Evolutionary conservation across 2,797 vertebrate species (phyloP).

Genomic region (Mus minutoides): DNA sequence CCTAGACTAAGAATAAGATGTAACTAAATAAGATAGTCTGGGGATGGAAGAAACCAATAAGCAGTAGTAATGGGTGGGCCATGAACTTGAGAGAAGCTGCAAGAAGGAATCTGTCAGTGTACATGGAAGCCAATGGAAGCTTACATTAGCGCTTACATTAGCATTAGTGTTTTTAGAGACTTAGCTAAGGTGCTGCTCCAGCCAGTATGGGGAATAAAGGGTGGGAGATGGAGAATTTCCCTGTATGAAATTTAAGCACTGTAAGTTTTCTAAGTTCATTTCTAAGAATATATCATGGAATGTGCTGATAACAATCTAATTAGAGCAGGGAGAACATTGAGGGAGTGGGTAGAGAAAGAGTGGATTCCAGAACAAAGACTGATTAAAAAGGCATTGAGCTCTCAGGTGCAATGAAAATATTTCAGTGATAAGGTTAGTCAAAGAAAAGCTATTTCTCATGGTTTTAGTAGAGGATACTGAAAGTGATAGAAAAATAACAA

Average conservation of each 20-base stretch:
- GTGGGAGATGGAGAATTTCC: not conserved
- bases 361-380: not conserved
- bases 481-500: not conserved
- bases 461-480: not conserved
- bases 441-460: not conserved
- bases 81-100: not conserved
- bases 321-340: not conserved
- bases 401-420: not conserved
- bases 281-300: not conserved
- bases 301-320: not conserved
- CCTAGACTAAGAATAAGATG: not conserved
- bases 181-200: not conserved
- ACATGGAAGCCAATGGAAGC: not conserved
- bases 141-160: too few relatives aligned
- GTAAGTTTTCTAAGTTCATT: not conserved
- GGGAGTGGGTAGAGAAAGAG: too few relatives aligned
- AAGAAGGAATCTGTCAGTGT: not conserved
- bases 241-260: not conserved
- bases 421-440: conserved; percentile 9
- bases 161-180: not conserved
- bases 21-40: not conserved
- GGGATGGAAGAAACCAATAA: not conserved
- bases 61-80: not conserved
- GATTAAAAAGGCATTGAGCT: not conserved
- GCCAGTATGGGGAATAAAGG: not conserved